Evolutionary conservation across 1,140 invertebrate genomes (phyloP).

Genomic region (Tribolium castaneum): DNA sequence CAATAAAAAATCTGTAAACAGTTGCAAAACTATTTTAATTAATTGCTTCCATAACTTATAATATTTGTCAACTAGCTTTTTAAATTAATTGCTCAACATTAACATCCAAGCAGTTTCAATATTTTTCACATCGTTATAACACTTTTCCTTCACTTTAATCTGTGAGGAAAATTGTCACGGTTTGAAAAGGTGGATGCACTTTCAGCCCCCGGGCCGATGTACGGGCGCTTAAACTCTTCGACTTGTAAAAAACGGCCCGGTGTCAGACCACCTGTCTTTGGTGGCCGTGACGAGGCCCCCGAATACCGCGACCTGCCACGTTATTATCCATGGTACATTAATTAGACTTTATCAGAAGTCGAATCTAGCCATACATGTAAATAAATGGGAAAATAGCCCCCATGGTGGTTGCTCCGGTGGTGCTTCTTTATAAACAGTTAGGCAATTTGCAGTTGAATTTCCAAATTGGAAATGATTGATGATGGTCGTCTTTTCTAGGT

Average conservation of each 20-base stretch:
- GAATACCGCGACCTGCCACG: conserved; percentile 26
- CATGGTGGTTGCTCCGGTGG: not conserved
- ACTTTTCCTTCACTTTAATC: not conserved
- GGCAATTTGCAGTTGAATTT: conserved; percentile 11
- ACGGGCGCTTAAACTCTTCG: not conserved
- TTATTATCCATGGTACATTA: conserved; percentile 43
- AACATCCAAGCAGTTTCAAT: not conserved
- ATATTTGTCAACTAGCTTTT: not conserved
- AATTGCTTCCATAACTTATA: not conserved
- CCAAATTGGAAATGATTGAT: conserved; percentile 19
- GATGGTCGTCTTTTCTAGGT: not conserved
- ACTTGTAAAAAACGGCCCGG: conserved; percentile 22
- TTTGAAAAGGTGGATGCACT: not conserved
- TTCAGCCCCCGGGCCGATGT: not conserved
- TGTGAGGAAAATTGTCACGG: not conserved
- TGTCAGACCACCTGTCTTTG: conserved; percentile 35
- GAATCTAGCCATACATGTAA: conserved; percentile 32
- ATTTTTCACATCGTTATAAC: not conserved
- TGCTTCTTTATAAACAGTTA: not conserved
- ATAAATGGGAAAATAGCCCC: not conserved
- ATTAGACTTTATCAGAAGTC: conserved; percentile 39
- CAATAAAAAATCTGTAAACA: not conserved
- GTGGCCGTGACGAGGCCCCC: conserved; percentile 25
- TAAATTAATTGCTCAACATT: not conserved
- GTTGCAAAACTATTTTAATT: not conserved